These are phyloP conservation scores for Hydropsyche tenuis DNA, from an alignment of 1,140 invertebrate genomes.

Conservation along the genomic window DNA sequence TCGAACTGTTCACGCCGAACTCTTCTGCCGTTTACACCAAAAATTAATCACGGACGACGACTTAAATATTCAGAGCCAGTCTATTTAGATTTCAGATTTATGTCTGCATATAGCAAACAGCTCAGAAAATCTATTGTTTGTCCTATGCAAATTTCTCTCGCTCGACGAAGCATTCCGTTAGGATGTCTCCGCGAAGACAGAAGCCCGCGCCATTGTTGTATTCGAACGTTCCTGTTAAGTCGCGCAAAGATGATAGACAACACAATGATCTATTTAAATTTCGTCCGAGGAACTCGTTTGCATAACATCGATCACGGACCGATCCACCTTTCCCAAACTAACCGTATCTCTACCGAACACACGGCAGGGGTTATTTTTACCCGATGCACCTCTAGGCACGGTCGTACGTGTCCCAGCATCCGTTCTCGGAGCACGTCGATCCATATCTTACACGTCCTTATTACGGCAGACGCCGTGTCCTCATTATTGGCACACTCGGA, in stretches of 20 bases:
- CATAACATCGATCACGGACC: too few species aligned
- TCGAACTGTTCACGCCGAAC: background rate
- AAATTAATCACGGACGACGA: constrained; percentile 12
- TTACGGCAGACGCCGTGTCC: background rate
- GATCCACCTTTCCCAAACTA: too few species aligned
- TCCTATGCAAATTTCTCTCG: background rate
- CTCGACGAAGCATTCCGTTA: constrained; percentile 14
- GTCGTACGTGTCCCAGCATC: constrained; percentile 18
- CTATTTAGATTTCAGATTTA: too few species aligned
- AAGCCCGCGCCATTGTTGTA: constrained; percentile 7
- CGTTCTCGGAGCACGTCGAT: background rate
- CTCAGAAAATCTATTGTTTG: constrained; percentile 6
- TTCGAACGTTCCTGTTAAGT: background rate
- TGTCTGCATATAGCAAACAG: background rate
- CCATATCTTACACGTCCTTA: constrained; percentile 14
- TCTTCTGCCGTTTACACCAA: background rate
- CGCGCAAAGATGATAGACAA: background rate
- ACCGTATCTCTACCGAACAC: too few species aligned
- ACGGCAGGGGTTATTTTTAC: too few species aligned
- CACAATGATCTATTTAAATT: background rate
- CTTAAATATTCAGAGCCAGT: background rate
- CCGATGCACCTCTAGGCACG: background rate
- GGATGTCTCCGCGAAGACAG: background rate
- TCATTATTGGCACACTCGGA: constrained; percentile 6
- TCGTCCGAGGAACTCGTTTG: too few species aligned